Evolutionary conservation across 2,797 vertebrate genomes (phyloP), one percentile per base, ranked within the genome.

Genomic region (Hozukius guyotensis): DNA sequence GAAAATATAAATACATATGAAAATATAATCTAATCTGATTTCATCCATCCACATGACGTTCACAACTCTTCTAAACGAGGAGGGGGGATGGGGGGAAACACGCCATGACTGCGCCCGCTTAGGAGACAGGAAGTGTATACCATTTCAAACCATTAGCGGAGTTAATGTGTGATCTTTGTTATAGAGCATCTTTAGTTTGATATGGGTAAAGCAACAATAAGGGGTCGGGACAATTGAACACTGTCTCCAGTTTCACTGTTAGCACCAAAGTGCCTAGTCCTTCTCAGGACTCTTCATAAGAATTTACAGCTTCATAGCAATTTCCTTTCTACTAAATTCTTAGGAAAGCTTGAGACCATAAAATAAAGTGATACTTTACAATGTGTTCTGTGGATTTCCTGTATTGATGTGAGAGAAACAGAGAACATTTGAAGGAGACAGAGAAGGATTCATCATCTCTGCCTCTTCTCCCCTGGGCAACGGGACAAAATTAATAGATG

Each of bases 371-470:
- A n/a, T n/a, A 2, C 2, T 2, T 3, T 31, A 22, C n/a, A 10
- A 46, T 25, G 32, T 55, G 20, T 8, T 1, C 36, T 12, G 42
- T 36, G 34, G 46, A 25, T 24, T 12, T 49, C 29, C 55, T 12
- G 29, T n/a, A 22, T 10, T 2, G 7, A 25, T 36, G 82, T 66
- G 52, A 61, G 71, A 70, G 81, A 60, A 32, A n/a, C 29, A 20
- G 38, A 61, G 74, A 67, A 13, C 31, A 9, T 72, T 36, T 72
- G 61, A 76, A 24, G 8, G 75, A 77, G 78, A 38, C 49, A 52
- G 49, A 52, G 20, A 16, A 16, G 6, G 61, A 46, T 22, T 79
- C 68, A 64, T 72, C 57, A 64, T 36, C 71, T 75, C 22, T n/a
- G 42, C 53, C 69, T 61, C 71, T n/a, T 55, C 29, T 78, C 79